Percentiles rank a stretch among this genome's conserved stretches.
These are phyloP conservation scores for Puffinus mauretanicus DNA, from an alignment of 2,113 vertebrate species.

Conservation along the genomic window DNA sequence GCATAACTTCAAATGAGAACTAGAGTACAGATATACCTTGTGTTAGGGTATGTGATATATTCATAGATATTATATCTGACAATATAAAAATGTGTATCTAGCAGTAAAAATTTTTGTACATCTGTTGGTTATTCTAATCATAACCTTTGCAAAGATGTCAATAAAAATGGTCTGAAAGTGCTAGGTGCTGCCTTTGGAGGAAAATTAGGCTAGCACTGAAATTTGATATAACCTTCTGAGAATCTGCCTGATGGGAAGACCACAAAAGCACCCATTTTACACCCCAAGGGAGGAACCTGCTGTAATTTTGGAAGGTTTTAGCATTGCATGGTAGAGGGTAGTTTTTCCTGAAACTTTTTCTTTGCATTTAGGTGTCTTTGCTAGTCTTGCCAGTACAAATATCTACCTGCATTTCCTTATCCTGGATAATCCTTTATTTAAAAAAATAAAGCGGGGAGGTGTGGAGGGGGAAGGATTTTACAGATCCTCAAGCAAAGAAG, in stretches of 20 bases:
- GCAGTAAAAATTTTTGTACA: rapidly evolving
- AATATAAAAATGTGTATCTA: neutral
- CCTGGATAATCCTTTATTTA: neutral
- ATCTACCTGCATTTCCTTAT: neutral
- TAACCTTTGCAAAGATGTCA: neutral
- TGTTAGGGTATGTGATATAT: too few relatives aligned
- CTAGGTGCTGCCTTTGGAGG: neutral
- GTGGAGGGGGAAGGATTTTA: neutral
- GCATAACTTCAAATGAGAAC: rapidly evolving
- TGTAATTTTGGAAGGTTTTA: neutral
- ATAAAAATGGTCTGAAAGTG: neutral
- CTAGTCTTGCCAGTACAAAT: neutral
- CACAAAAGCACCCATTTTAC: neutral
- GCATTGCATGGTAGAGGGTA: neutral
- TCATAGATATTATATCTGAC: neutral
- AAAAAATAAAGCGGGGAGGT: neutral
- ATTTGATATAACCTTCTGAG: neutral
- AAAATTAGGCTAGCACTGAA: neutral
- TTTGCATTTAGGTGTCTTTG: neutral
- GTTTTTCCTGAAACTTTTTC: neutral
- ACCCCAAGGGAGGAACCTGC: neutral
- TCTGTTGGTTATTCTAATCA: neutral
- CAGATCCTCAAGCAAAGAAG: neutral
- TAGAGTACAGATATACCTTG: neutral
- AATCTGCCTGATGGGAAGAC: neutral